Evolutionary conservation across 2,113 vertebrate species (phyloP).

Genomic region (Rhegmatorhina hoffmannsi): DNA sequence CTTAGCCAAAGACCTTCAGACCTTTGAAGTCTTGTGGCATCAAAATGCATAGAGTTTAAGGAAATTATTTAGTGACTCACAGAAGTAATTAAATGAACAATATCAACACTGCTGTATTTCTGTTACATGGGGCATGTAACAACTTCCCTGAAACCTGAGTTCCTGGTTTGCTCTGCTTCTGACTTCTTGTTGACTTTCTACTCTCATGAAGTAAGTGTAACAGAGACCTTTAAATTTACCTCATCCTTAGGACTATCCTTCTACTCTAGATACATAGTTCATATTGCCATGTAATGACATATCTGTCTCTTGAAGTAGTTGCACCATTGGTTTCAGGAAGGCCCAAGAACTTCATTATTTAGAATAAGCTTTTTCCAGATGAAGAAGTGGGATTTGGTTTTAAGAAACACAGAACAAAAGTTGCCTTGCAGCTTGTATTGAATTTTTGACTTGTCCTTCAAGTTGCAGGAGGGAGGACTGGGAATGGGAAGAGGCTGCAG

Average conservation of each 20-base stretch:
- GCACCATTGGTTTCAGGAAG: not conserved
- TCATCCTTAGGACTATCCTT: not conserved
- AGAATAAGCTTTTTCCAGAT: not conserved
- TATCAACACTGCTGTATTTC: not conserved
- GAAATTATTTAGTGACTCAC: not conserved
- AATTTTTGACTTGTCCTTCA: not conserved
- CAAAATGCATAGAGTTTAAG: not conserved
- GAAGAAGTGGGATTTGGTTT: not conserved
- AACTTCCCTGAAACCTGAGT: not conserved
- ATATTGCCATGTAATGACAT: not conserved
- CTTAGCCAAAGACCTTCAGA: not conserved
- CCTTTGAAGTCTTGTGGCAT: not conserved
- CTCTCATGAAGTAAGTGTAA: not conserved
- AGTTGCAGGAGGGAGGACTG: not conserved
- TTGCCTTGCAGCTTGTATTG: not conserved
- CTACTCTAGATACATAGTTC: not conserved
- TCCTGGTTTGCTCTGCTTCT: not conserved
- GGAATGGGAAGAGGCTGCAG: not conserved
- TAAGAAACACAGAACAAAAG: not conserved
- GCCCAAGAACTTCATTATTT: not conserved
- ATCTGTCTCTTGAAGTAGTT: not conserved
- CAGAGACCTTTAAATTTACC: not conserved
- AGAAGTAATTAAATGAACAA: not conserved
- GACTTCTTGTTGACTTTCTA: not conserved
- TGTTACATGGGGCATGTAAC: not conserved